Evolutionary conservation across 2,888 invertebrate species (phyloP).

Genomic region (Nycteola revayana): DNA sequence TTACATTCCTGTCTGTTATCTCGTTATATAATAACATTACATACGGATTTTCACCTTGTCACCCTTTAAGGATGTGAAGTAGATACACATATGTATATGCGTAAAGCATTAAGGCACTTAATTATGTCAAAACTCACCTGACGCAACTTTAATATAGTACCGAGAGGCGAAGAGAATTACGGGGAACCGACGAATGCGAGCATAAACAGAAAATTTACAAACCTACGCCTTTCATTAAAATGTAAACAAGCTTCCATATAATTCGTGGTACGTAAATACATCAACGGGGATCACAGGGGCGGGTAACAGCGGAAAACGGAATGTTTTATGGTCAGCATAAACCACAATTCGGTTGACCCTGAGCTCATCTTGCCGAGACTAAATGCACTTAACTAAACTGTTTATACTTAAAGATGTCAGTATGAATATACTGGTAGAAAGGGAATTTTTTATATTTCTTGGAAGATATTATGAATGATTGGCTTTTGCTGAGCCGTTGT

Average conservation of each 20-base stretch:
- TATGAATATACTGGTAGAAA: no score
- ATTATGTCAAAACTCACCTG: conserved; percentile 38
- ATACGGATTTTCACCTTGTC: no score
- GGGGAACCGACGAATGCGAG: conserved; percentile 38
- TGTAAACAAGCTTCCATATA: conserved; percentile 67
- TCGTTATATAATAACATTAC: no score
- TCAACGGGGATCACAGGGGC: conserved; percentile 45
- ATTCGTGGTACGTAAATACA: conserved; percentile 60
- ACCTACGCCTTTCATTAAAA: conserved; percentile 63
- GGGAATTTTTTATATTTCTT: no score
- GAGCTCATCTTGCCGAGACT: conserved; percentile 36
- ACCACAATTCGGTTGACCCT: conserved; percentile 51
- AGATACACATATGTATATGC: no score
- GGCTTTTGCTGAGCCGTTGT: no score
- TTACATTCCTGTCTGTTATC: no score
- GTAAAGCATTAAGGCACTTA: no score
- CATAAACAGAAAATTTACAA: conserved; percentile 56
- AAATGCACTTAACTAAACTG: conserved; percentile 34
- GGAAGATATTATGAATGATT: no score
- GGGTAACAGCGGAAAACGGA: conserved; percentile 33
- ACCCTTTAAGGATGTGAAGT: no score
- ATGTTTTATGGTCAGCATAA: conserved; percentile 59
- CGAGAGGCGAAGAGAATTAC: conserved; percentile 35
- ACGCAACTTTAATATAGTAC: conserved; percentile 35
- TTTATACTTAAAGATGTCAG: conserved; percentile 18